Conservation (phyloP, 2,797 vertebrate genomes). For the Tadarida brasiliensis region DNA sequence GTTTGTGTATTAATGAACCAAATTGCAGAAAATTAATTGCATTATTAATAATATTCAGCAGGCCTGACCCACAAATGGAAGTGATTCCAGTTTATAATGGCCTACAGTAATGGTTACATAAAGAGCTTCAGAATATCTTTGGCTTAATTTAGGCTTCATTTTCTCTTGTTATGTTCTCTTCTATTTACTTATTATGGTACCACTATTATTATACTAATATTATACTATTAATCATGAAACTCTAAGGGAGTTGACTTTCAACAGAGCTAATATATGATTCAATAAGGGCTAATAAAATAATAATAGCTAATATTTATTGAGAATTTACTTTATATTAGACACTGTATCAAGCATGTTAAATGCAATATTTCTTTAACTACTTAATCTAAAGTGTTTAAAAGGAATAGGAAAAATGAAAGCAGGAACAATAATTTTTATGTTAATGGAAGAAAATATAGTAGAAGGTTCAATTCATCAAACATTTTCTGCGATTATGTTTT, state of each 20-base stretch:
- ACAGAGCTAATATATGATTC: neutral
- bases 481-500: conserved; percentile 48
- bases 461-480: neutral
- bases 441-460: conserved; percentile 24
- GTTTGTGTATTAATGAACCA: neutral
- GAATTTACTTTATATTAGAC: neutral
- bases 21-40: neutral
- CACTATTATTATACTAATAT: neutral
- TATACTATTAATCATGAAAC: neutral
- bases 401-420: neutral
- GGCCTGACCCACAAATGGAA: neutral
- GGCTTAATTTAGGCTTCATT: conserved; percentile 10
- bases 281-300: neutral
- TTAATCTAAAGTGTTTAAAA: neutral
- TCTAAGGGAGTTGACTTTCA: neutral
- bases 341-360: neutral
- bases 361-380: neutral
- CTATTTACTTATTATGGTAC: neutral
- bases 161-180: neutral
- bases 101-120: neutral
- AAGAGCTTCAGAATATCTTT: neutral
- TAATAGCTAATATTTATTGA: conserved; percentile 45
- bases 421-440: conserved; percentile 35
- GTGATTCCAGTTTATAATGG: neutral
- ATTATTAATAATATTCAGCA: neutral